Evolutionary conservation across 1,140 invertebrate species (phyloP).

Genomic region (Pseudomyrmex gracilis): DNA sequence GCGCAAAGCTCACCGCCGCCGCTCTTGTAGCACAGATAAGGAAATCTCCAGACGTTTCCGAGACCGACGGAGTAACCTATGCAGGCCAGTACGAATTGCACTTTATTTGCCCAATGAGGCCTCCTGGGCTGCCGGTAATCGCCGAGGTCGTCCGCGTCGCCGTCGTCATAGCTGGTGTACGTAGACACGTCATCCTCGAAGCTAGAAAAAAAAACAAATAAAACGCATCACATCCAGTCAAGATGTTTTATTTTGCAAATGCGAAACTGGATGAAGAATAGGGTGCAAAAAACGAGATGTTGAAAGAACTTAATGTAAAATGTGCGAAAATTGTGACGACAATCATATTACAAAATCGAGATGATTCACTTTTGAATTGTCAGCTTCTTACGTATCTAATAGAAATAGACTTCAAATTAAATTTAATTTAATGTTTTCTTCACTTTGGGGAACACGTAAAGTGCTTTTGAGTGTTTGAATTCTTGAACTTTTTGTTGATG

Average conservation of each 20-base stretch:
- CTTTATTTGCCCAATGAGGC: slow-evolving; percentile 95
- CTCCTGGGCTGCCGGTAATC: slow-evolving; percentile 90
- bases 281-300: slow-evolving; percentile 24
- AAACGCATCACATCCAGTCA: slow-evolving; percentile 25
- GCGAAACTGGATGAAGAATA: background rate
- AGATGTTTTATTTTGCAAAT: slow-evolving; percentile 34
- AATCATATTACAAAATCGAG: no score
- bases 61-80: slow-evolving; percentile 96
- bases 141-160: slow-evolving; percentile 87
- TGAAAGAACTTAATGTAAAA: background rate
- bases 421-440: no score
- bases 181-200: slow-evolving; percentile 89
- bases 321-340: slow-evolving; percentile 29
- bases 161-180: slow-evolving; percentile 88
- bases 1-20: slow-evolving; percentile 89
- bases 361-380: background rate
- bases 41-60: slow-evolving; percentile 96
- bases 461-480: no score
- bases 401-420: no score
- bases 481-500: no score
- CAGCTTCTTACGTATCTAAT: no score
- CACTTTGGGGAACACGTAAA: no score
- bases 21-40: slow-evolving; percentile 93
- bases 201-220: slow-evolving; percentile 84
- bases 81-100: slow-evolving; percentile 95